phyloP scores from a whole-genome alignment of 2,888 invertebrate species.

The Xylocampa areola region DNA sequence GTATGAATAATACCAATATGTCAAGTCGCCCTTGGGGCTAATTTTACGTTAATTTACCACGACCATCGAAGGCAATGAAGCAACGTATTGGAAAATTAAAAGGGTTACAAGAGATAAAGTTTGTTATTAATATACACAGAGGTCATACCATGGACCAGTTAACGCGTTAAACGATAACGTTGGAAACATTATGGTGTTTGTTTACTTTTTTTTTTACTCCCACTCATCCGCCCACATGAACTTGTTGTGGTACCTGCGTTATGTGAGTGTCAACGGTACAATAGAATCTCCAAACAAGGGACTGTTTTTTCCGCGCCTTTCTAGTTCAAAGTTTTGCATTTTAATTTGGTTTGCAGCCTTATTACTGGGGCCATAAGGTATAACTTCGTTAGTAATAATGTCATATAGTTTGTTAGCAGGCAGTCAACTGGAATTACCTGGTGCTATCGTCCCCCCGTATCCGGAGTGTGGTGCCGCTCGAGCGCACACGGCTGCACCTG shows the following conservation, averaged over 20 bases:
- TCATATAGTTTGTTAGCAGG: slow-evolving; percentile 56
- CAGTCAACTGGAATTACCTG: slow-evolving; percentile 73
- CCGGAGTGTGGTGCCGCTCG: slow-evolving; percentile 74
- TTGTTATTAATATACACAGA: slow-evolving; percentile 66
- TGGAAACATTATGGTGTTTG: slow-evolving; percentile 60
- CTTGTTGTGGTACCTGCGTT: slow-evolving; percentile 71
- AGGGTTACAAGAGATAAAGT: slow-evolving; percentile 66
- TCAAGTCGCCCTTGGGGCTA: slow-evolving; percentile 57
- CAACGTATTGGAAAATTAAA: slow-evolving; percentile 79
- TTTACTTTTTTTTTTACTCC: slow-evolving; percentile 76
- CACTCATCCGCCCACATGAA: slow-evolving; percentile 74
- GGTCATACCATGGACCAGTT: slow-evolving; percentile 51
- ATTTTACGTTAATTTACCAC: slow-evolving; percentile 65
- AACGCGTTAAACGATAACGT: slow-evolving; percentile 44
- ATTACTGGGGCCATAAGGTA: slow-evolving; percentile 32
- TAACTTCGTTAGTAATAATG: slow-evolving; percentile 41
- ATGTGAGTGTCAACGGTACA: slow-evolving; percentile 74
- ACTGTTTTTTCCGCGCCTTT: slow-evolving; percentile 37
- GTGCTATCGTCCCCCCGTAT: slow-evolving; percentile 73
- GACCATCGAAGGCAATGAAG: slow-evolving; percentile 67
- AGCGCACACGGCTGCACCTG: slow-evolving; percentile 81
- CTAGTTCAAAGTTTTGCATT: slow-evolving; percentile 27
- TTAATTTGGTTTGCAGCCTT: slow-evolving; percentile 22
- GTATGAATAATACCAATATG: slow-evolving; percentile 60
- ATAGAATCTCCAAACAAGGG: slow-evolving; percentile 59